Conservation (phyloP, 2,888 invertebrate genomes). For the Sarcophaga variegata region DNA sequence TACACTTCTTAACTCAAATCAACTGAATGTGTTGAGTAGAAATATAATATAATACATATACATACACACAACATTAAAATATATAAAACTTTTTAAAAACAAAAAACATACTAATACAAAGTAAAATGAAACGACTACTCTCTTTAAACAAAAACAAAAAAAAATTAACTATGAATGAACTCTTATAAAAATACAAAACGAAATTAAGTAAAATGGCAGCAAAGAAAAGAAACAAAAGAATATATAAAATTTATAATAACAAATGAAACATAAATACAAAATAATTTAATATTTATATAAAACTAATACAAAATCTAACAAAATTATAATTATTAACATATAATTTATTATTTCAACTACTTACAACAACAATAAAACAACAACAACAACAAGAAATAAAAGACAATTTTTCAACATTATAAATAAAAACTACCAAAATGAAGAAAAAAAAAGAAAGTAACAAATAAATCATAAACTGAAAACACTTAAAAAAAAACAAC, state of each 20-base stretch:
- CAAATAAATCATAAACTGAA: slow-evolving; percentile 49
- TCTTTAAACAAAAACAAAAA: slow-evolving; percentile 37
- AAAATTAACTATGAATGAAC: background rate
- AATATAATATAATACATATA: background rate
- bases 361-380: slow-evolving; percentile 61
- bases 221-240: slow-evolving; percentile 28
- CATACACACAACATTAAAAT: background rate
- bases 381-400: slow-evolving; percentile 39
- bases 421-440: slow-evolving; percentile 45
- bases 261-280: slow-evolving; percentile 41
- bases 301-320: slow-evolving; percentile 2
- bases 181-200: slow-evolving; percentile 10
- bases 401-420: slow-evolving; percentile 49
- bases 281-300: slow-evolving; percentile 44
- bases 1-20: background rate
- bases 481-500: slow-evolving; percentile 69
- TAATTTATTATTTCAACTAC: slow-evolving; percentile 54
- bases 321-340: slow-evolving; percentile 34
- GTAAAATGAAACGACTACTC: slow-evolving; percentile 36
- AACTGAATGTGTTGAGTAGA: background rate
- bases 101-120: slow-evolving; percentile 37
- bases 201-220: slow-evolving; percentile 61
- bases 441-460: background rate
- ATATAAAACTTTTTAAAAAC: slow-evolving; percentile 6
- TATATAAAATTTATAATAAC: slow-evolving; percentile 50